Conservation (phyloP, 2,113 vertebrate genomes). For the Dipodomys ordii region DNA sequence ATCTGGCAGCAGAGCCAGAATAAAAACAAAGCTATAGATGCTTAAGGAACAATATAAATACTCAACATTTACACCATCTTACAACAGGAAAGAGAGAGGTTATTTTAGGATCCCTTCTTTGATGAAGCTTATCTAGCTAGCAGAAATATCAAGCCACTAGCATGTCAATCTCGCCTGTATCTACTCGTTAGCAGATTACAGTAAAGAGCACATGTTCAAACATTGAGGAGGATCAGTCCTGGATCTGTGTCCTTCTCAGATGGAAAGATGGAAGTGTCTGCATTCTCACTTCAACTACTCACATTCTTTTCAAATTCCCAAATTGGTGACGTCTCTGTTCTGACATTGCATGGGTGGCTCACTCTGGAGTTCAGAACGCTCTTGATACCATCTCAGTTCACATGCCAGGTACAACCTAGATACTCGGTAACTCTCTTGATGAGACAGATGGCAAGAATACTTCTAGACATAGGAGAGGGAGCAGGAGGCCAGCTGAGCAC, state of each 20-base stretch:
- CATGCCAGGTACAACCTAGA: background rate
- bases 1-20: background rate
- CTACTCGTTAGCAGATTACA: background rate
- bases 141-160: background rate
- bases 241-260: background rate
- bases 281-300: background rate
- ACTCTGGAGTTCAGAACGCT: background rate
- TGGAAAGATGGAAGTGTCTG: background rate
- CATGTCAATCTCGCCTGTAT: background rate
- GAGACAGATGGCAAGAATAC: constrained; percentile 9
- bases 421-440: background rate
- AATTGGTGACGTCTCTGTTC: background rate
- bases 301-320: constrained; percentile 13
- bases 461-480: background rate
- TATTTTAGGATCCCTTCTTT: background rate
- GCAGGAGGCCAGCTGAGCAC: background rate
- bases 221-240: background rate
- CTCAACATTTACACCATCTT: background rate
- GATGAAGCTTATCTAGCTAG: background rate
- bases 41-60: background rate
- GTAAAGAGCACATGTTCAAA: background rate
- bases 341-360: background rate
- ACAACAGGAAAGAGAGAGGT: background rate
- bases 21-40: background rate
- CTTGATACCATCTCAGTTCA: background rate